A percentile compares a stretch with the other conserved stretches of the same genome.
Evolutionary conservation across 2,113 vertebrate species (phyloP).

Genomic region (Vidua chalybeata): DNA sequence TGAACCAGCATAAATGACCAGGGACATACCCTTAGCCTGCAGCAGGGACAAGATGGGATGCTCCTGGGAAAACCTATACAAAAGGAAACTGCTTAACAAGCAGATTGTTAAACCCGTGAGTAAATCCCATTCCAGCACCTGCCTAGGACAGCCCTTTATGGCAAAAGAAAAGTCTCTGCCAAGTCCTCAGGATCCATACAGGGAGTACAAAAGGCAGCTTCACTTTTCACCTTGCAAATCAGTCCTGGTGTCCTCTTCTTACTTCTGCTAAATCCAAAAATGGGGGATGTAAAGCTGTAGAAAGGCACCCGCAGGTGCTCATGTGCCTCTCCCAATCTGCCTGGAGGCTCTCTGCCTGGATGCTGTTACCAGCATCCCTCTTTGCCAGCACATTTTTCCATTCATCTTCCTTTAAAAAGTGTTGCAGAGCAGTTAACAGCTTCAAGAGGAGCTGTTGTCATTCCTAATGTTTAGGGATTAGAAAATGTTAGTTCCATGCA

Average conservation of each 20-base stretch:
- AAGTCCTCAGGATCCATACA: background rate
- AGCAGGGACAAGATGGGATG: background rate
- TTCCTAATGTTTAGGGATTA: conserved; percentile 64
- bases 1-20: fast-evolving
- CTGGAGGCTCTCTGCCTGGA: background rate
- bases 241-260: background rate
- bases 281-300: background rate
- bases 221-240: background rate
- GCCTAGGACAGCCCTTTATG: fast-evolving
- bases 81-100: background rate
- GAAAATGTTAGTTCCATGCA: conserved; percentile 54
- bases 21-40: background rate
- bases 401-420: background rate
- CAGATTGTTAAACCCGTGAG: background rate
- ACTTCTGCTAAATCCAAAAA: background rate
- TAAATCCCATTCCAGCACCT: background rate
- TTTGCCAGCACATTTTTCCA: background rate
- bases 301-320: background rate
- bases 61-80: background rate
- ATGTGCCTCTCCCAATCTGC: background rate
- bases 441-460: conserved; percentile 54
- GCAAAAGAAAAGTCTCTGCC: background rate
- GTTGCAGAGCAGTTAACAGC: conserved; percentile 2
- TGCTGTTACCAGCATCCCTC: background rate
- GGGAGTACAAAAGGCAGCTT: background rate